Conservation (phyloP, 2,113 vertebrate species). For the Chaetorhynchus papuensis region DNA sequence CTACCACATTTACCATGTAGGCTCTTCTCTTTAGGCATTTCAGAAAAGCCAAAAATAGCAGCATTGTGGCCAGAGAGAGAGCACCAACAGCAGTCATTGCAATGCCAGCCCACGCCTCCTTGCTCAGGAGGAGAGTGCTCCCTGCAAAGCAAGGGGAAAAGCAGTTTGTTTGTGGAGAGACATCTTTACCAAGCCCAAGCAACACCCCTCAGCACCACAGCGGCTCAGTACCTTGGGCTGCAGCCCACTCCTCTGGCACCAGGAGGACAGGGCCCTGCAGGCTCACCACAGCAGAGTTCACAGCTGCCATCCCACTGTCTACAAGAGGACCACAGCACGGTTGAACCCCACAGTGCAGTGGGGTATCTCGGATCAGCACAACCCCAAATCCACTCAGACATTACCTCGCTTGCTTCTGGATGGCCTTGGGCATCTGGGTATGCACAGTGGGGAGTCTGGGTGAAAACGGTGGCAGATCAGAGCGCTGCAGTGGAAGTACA, state of each 20-base stretch:
- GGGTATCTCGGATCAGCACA: background rate
- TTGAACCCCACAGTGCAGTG: fast-evolving
- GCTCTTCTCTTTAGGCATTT: slow-evolving; percentile 5
- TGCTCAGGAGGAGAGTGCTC: background rate
- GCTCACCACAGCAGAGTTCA: slow-evolving; percentile 33
- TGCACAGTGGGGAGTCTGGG: slow-evolving; percentile 62
- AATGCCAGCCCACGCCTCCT: background rate
- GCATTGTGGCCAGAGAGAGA: background rate
- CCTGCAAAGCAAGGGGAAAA: background rate
- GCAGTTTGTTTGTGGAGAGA: background rate
- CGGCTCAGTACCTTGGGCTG: slow-evolving; percentile 48
- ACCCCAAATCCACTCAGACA: background rate
- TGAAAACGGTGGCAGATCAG: slow-evolving; percentile 57
- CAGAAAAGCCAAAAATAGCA: background rate
- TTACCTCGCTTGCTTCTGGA: slow-evolving; percentile 66
- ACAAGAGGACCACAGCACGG: fast-evolving
- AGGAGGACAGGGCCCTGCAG: slow-evolving; percentile 67
- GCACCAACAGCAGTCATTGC: background rate
- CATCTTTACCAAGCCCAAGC: too few relatives aligned
- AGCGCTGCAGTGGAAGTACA: slow-evolving; percentile 74
- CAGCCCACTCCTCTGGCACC: slow-evolving; percentile 17
- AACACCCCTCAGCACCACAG: fast-evolving
- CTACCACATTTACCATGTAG: background rate
- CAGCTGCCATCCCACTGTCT: background rate
- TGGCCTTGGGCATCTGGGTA: slow-evolving; percentile 42